Evolutionary conservation across 1,140 invertebrate genomes (phyloP).

Genomic region (Aphaenogaster floridana): DNA sequence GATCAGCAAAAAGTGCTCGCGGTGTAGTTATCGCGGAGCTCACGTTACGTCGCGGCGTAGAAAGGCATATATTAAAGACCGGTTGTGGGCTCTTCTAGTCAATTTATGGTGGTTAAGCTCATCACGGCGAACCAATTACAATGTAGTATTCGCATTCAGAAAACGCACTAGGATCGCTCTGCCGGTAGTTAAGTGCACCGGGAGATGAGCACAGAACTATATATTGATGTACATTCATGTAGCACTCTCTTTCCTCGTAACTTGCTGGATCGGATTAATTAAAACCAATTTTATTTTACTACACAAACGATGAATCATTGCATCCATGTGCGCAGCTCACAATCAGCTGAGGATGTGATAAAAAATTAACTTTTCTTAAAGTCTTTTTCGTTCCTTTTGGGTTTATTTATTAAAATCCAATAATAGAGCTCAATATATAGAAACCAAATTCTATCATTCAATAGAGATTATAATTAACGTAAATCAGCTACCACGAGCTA

Average conservation of each 20-base stretch:
- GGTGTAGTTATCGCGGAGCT: conserved; percentile 35
- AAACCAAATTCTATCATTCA: neutral
- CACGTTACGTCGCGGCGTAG: conserved; percentile 45
- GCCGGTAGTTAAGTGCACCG: conserved; percentile 14
- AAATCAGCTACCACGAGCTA: neutral
- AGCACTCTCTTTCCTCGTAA: conserved; percentile 2
- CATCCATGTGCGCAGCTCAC: neutral
- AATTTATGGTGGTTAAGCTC: conserved; percentile 60
- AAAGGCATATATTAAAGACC: conserved; percentile 61
- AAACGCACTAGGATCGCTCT: conserved; percentile 23
- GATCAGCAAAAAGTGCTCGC: conserved; percentile 49
- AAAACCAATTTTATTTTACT: conserved; percentile 17
- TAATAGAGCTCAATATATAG: neutral
- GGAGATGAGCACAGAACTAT: conserved; percentile 10
- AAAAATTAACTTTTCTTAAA: neutral
- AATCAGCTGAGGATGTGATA: neutral
- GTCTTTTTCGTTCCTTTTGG: neutral
- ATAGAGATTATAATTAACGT: neutral
- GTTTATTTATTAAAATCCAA: neutral
- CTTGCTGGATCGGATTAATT: conserved; percentile 33
- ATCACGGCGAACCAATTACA: conserved; percentile 59
- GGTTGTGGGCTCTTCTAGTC: conserved; percentile 50
- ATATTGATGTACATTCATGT: conserved; percentile 14
- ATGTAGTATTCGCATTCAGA: conserved; percentile 60
- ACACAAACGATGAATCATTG: conserved; percentile 14